Evolutionary conservation across 2,113 vertebrate species (phyloP), one percentile per base, ranked within the genome.

Genomic region (Chamaea fasciata): DNA sequence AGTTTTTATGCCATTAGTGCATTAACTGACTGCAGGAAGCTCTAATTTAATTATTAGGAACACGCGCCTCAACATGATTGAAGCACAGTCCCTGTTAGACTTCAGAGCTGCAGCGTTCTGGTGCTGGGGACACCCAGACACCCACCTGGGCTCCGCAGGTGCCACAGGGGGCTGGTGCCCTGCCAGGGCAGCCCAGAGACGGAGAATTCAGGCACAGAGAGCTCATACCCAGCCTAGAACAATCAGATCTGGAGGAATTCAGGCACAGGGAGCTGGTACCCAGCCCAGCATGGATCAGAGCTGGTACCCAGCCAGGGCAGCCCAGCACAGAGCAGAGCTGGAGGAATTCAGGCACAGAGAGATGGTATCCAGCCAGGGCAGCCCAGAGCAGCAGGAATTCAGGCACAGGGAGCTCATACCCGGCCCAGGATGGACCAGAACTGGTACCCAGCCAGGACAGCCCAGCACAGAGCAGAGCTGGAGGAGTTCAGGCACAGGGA

Each of bases 11-110:
- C 42, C 74, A 42, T 89, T 87, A 81, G 53, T 42, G 80, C 6
- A 13, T 50, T 67, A 74, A 88, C 42, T 59, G 42, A 39, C 37
- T 85, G 78, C 28, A 73, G 87, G 47, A 85, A 91, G 37, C 55
- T 50, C 65, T 89, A 59, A 94, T 92, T 94, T 62, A 94, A 94
- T 89, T 92, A 76, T 12, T 8, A 46, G 77, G 35, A 90, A 59
- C 46, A 55, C 47, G 69, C 55, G 49, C 37, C 81, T 69, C 78
- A 87, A 67, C 62, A 47, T 4, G 56, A 85, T n/a, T 18, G 11
- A 87, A 46, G 23, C 49, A 8, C 13, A 87, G 67, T 28, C 39
- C 56, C 41, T 16, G 33, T 20, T 28, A 35, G 30, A 46, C 19
- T 20, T 42, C 41, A 69, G 39, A 79, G 31, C 42, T 15, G 5